A percentile compares a stretch with the other conserved stretches of the same genome.
These are phyloP conservation scores for Blastobasis adustella DNA, from an alignment of 2,888 invertebrate genomes.

Conservation along the genomic window DNA sequence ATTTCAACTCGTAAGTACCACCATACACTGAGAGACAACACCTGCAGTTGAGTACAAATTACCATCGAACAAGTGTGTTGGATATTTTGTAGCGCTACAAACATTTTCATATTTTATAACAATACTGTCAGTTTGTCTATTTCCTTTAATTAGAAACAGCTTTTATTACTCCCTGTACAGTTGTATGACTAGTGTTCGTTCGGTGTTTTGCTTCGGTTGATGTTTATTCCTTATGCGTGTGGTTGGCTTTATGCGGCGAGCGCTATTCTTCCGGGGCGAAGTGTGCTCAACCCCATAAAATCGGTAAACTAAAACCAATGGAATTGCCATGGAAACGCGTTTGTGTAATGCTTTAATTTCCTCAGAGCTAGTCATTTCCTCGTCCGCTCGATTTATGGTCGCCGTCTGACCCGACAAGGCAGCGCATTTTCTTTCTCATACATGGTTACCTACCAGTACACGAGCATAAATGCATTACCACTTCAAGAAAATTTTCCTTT, in stretches of 20 bases:
- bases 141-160: no score
- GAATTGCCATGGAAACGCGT: slow-evolving; percentile 17
- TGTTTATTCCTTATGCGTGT: background rate
- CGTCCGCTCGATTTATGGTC: slow-evolving; percentile 5
- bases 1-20: no score
- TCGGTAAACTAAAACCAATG: slow-evolving; percentile 9
- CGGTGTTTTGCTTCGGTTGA: background rate
- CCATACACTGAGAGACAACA: background rate
- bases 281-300: slow-evolving; percentile 4
- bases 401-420: background rate
- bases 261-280: slow-evolving; percentile 1
- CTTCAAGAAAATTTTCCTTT: no score
- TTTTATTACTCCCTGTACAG: no score
- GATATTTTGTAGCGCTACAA: no score
- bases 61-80: no score
- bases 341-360: slow-evolving; percentile 18
- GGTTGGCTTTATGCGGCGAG: background rate
- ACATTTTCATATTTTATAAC: no score
- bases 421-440: no score
- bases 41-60: no score
- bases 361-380: slow-evolving; percentile 16
- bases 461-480: no score
- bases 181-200: background rate
- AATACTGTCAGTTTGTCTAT: no score
- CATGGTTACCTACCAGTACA: no score